Conservation (phyloP, 2,113 vertebrate genomes). For the Hemichromis elongatus region DNA sequence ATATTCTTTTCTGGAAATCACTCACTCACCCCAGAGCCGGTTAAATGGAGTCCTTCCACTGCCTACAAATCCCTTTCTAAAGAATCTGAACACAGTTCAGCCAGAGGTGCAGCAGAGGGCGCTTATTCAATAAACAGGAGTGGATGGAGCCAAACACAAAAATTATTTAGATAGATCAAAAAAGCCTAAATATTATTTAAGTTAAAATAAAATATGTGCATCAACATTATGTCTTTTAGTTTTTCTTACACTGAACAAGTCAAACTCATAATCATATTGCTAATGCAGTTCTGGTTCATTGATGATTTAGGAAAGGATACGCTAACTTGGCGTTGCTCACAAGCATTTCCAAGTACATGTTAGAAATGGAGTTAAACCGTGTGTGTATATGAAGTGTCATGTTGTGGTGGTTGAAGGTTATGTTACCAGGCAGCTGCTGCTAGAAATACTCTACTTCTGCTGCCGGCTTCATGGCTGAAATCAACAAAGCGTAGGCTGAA, state of each 20-base stretch:
- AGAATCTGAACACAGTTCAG: background rate
- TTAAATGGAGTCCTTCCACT: background rate
- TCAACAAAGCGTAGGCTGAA: background rate
- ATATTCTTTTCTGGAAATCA: background rate
- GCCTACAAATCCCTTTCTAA: background rate
- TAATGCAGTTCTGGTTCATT: background rate
- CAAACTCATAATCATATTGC: background rate
- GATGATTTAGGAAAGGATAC: background rate
- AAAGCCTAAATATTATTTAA: background rate
- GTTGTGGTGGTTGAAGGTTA: background rate
- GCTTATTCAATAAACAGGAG: background rate
- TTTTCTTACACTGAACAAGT: background rate
- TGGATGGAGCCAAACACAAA: background rate
- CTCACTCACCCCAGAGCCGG: background rate
- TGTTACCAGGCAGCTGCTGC: background rate
- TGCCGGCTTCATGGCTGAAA: background rate
- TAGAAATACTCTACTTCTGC: background rate
- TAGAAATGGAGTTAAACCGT: background rate
- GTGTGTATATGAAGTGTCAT: fast-evolving
- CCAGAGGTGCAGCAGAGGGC: background rate
- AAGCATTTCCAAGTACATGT: background rate
- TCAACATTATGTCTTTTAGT: background rate
- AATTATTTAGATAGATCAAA: fast-evolving
- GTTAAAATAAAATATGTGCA: background rate
- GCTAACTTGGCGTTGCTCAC: background rate